A percentile compares a stretch with the other conserved stretches of the same genome.
phyloP scores from a whole-genome alignment of 2,888 invertebrate genomes.

The Mylabris sibirica region DNA sequence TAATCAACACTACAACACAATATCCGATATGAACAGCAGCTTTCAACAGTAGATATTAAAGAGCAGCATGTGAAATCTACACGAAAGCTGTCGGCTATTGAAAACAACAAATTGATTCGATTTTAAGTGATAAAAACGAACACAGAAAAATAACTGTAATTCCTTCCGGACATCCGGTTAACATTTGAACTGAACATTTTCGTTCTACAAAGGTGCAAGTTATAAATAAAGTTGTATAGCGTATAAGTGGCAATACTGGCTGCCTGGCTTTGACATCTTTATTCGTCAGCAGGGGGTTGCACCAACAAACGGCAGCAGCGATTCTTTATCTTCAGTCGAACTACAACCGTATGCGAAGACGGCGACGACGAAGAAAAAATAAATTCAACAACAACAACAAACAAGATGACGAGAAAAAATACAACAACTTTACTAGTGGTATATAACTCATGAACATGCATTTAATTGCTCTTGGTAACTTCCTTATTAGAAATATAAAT shows the following conservation, averaged over 20 bases:
- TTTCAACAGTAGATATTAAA: not conserved
- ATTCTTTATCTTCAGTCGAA: slow-evolving; percentile 41
- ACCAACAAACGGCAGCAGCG: slow-evolving; percentile 40
- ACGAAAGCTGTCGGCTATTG: not conserved
- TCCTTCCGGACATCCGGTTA: slow-evolving; percentile 2
- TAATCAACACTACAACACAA: not conserved
- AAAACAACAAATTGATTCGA: not conserved
- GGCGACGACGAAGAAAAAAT: not conserved
- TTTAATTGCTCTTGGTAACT: not conserved
- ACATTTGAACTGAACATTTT: not conserved
- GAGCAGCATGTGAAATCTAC: not conserved
- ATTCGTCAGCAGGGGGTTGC: slow-evolving; percentile 43
- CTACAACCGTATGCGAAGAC: slow-evolving; percentile 20
- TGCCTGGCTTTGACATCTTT: slow-evolving; percentile 44
- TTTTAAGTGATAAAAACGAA: not conserved
- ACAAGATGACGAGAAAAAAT: not conserved
- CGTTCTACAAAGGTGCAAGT: not conserved
- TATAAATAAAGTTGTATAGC: slow-evolving; percentile 12
- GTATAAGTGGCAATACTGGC: slow-evolving; percentile 27
- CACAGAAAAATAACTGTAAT: not conserved
- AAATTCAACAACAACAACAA: not conserved
- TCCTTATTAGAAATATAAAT: not conserved
- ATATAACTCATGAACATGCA: not conserved
- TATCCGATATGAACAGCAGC: not conserved
- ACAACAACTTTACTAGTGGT: not conserved